Base-by-base conservation (phyloP, 2,113 vertebrate species). In the Lepus timidus region DNA sequence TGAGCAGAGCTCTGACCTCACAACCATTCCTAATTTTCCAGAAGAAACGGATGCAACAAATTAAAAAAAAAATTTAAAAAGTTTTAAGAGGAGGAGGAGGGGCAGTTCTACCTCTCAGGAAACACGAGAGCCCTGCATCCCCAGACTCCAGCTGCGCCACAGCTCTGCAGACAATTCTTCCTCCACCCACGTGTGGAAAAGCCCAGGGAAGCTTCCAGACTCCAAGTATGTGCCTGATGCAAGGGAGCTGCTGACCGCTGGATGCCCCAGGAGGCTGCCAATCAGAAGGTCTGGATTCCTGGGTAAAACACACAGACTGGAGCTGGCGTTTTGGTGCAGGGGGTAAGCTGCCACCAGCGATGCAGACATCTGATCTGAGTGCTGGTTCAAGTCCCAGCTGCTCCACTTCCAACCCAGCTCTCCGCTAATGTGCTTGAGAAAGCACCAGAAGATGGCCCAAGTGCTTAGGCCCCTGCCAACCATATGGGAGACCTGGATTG, bases 1-100 rank as follows among this genome's bases (percentile, higher is more conserved):
- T 76, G 55, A 85, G 83, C 84, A 68, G 62, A 87, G 23, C 52
- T 83, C 58, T 31, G 27, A 90, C 11, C 61, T 96, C 75, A 91
- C 31, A 91, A 67, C 61, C 13, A 92, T 61, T 79, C 44, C 27
- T 19, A 94, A 25, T 82, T 88, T 92, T 17, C 27, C 68, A 85
- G 71, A 64, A 88, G 79, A 90, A 90, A 94, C 0, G 19, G 11
- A 74, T 25, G 10, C 13, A 58, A 10, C 62, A 88, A 70, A 76
- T 78, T 67, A 65, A 68, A 85, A 85, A 92, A 7, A 70, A 23
- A 25, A n/a, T n/a, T 27, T 64, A 51, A 51, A n/a, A 61, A 82
- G 19, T 14, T 16, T 58, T 58, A 58, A 58, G 55, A n/a, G 23
- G 4, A 2, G 6, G 6, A 27, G 31, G 9, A 17, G 19, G 31